Evolutionary conservation across 2,113 vertebrate genomes (phyloP).

Genomic region (Naja naja): DNA sequence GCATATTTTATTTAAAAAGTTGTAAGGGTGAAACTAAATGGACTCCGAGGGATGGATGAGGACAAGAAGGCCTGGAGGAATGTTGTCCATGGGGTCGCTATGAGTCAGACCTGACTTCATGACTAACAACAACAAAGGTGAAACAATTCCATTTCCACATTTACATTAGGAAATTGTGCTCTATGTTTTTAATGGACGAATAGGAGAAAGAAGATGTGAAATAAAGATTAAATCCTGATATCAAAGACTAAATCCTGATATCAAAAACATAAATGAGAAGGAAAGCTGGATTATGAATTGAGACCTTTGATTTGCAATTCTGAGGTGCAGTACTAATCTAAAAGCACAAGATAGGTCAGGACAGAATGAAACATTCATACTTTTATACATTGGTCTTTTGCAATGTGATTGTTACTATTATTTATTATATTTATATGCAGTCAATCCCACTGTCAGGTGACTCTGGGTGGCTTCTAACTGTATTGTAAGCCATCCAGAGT

Average conservation of each 20-base stretch:
- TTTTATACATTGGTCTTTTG: neutral
- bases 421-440: neutral
- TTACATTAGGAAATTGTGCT: neutral
- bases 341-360: neutral
- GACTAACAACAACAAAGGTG: too few relatives aligned
- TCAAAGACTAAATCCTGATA: neutral
- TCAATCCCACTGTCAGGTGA: neutral
- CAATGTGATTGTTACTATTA: neutral
- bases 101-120: too few relatives aligned
- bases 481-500: neutral
- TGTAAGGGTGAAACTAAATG: neutral
- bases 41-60: too few relatives aligned
- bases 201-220: neutral
- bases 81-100: too few relatives aligned
- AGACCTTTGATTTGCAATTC: neutral
- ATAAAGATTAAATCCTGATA: neutral
- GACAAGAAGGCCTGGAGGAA: too few relatives aligned
- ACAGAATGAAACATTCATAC: neutral
- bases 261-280: neutral
- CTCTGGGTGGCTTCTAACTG: neutral
- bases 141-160: neutral
- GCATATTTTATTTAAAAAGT: neutral
- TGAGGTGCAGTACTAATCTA: neutral
- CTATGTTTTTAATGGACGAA: neutral
- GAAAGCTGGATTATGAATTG: neutral